Base-by-base conservation (phyloP, 2,113 vertebrate genomes). In the Gallinago undulata region DNA sequence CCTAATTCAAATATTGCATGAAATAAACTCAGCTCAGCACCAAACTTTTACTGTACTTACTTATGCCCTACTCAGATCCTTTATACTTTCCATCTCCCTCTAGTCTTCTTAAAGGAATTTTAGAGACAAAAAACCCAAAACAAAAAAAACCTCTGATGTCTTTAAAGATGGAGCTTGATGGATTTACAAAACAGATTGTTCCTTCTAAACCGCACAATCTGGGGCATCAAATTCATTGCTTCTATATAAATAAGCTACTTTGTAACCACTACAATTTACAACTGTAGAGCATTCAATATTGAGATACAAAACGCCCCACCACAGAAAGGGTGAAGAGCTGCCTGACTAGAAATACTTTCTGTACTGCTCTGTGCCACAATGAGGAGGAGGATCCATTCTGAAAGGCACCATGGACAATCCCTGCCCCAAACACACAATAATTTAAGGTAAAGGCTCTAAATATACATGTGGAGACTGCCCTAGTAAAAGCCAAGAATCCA, bases 101-200 rank as follows among this genome's bases (percentile, higher is more conserved):
- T 68, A 12, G 21, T 37, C 50, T 78, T 53, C 33, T 48, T 48
- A 62, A 2, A 77, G 13, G 17, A 89, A 84, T 83, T 80, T 93
- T 25, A 76, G 56, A 68, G 8, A 35, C 4, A 45, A 88, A 79
- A 73, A 11, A 0, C 0, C 3, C 11, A 0, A n/a, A 78, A 33
- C 13, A 33, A 70, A 39, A 35, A 59, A 69, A 39, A 22, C 27
- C 4, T 25, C 59, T 5, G 2, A 27, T 55, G 22, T 10, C 15
- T 83, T 68, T 73, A 60, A 80, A 73, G 35, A 53, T 5, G 6
- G 19, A 50, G 11, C 19, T 75, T 33, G 25, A 83, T 9, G 4
- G 1, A 69, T 35, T 67, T 39, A 55, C 21, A 8, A 50, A 89
- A 57, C 15, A 43, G 13, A 70, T 24, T 24, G 47, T 48, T 48